Conservation (phyloP, 2,113 vertebrate genomes). For the Hippocampus guttulatus region DNA sequence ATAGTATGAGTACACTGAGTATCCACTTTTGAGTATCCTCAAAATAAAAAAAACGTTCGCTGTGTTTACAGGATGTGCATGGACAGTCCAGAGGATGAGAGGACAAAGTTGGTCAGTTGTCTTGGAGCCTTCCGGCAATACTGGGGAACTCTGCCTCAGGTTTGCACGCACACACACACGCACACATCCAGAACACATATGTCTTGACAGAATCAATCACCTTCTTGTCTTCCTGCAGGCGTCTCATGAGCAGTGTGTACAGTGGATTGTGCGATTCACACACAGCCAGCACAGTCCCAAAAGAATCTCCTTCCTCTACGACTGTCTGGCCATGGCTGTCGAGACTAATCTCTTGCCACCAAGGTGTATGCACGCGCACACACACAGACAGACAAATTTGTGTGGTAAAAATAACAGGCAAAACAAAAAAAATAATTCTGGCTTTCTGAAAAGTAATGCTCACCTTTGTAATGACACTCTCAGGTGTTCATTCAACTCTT, state of each 20-base stretch:
- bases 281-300: conserved; percentile 96
- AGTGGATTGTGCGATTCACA: conserved; percentile 95
- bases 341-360: conserved; percentile 90
- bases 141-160: conserved; percentile 91
- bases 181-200: background rate
- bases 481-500: background rate
- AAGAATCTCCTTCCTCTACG: conserved; percentile 96
- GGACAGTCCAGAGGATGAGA: conserved; percentile 94
- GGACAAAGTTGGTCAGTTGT: conserved; percentile 92
- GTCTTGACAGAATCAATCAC: background rate
- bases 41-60: background rate
- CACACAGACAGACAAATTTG: too few relatives aligned
- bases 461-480: background rate
- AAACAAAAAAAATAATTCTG: background rate
- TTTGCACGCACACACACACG: conserved; percentile 38
- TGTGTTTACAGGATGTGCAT: conserved; percentile 86
- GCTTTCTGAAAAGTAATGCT: background rate
- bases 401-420: too few relatives aligned
- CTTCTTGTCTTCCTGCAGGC: conserved; percentile 71
- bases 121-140: conserved; percentile 91
- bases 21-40: background rate
- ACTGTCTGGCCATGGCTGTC: conserved; percentile 95
- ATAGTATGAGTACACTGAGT: background rate
- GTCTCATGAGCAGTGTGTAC: conserved; percentile 94
- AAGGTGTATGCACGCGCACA: conserved; percentile 70